A percentile compares a stretch with the other conserved stretches of the same genome.
Evolutionary conservation across 1,140 invertebrate species (phyloP).

Genomic region (Saccostrea glomerata): DNA sequence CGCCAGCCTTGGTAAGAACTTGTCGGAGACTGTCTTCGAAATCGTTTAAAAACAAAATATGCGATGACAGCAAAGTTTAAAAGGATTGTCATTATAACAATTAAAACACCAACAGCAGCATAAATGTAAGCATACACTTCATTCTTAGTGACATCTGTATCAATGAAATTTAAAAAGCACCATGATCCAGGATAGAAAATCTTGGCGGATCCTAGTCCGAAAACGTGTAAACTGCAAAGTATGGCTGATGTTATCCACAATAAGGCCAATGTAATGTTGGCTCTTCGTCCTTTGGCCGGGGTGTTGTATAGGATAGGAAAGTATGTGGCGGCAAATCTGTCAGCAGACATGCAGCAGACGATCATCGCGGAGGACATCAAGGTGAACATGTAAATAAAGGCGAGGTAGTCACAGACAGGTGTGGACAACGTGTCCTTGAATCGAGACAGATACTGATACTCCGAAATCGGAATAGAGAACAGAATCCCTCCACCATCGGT

Average conservation of each 20-base stretch:
- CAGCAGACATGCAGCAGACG: constrained; percentile 77
- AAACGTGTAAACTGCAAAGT: constrained; percentile 74
- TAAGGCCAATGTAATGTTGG: constrained; percentile 60
- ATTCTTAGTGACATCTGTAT: constrained; percentile 44
- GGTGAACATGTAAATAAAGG: constrained; percentile 76
- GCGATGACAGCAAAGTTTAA: background rate
- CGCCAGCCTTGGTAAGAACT: background rate
- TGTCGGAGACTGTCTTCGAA: background rate
- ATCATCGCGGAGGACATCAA: constrained; percentile 76
- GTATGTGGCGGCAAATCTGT: constrained; percentile 76
- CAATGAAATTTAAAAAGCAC: constrained; percentile 77
- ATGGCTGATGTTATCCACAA: constrained; percentile 71
- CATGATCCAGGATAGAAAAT: constrained; percentile 77
- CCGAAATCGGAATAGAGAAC: background rate
- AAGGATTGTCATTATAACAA: background rate
- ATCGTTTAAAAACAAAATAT: background rate
- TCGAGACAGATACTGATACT: background rate
- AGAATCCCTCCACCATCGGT: constrained; percentile 17
- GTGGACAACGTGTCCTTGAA: background rate
- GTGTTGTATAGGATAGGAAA: constrained; percentile 77
- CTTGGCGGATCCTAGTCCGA: constrained; percentile 72
- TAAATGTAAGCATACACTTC: constrained; percentile 70
- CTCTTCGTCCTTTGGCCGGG: constrained; percentile 64
- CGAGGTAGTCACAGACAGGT: constrained; percentile 70
- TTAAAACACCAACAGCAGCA: constrained; percentile 65